Evolutionary conservation across 2,113 vertebrate genomes (phyloP).

Genomic region (Rattus rattus): DNA sequence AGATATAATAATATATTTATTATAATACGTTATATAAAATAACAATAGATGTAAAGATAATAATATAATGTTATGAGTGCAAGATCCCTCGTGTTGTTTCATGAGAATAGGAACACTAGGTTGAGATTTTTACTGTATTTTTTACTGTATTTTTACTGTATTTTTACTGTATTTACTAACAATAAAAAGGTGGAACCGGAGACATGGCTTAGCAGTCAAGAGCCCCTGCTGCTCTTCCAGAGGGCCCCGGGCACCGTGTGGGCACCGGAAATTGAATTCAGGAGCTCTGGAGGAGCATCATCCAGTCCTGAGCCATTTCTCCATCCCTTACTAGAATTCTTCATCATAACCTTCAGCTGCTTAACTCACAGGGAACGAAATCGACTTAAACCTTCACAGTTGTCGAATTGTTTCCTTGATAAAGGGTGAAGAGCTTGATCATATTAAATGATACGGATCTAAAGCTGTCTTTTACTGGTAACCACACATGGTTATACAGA

Average conservation of each 20-base stretch:
- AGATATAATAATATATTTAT: not conserved
- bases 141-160: constrained; percentile 10
- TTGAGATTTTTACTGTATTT: not conserved
- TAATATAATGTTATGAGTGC: not conserved
- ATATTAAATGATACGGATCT: not conserved
- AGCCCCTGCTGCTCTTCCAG: not conserved
- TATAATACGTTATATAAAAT: no score
- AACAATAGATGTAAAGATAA: no score
- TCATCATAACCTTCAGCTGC: not conserved
- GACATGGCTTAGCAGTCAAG: not conserved
- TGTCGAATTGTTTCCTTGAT: not conserved
- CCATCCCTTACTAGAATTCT: not conserved
- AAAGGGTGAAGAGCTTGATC: not conserved
- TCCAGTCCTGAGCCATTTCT: not conserved
- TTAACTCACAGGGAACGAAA: constrained; percentile 16
- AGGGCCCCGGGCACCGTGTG: not conserved
- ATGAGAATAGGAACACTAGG: not conserved
- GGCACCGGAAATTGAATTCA: not conserved
- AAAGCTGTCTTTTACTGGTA: constrained; percentile 5
- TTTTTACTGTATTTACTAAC: constrained; percentile 47
- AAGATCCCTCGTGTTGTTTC: not conserved
- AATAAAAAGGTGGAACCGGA: not conserved
- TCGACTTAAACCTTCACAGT: constrained; percentile 2
- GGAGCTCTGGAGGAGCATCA: not conserved
- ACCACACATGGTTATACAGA: not conserved